Evolutionary conservation across 2,113 vertebrate species (phyloP).

Genomic region (Ahaetulla prasina): DNA sequence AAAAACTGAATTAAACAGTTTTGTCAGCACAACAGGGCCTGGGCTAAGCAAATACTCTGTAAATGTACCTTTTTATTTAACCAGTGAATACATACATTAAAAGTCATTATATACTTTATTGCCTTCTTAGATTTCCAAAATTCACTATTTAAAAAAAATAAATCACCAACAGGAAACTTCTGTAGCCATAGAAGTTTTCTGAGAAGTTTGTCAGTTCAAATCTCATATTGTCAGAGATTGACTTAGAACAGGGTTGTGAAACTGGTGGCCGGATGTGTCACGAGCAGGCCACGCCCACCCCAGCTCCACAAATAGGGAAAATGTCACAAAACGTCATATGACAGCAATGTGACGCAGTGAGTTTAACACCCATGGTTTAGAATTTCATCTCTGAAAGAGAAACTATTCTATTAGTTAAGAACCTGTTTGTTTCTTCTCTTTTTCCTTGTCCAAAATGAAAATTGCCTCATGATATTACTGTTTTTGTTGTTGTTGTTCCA

Average conservation of each 20-base stretch:
- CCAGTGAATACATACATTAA: neutral
- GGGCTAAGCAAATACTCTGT: slow-evolving; percentile 16
- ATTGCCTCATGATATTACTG: neutral
- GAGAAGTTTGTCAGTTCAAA: neutral
- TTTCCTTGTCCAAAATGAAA: neutral
- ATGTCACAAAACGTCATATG: too few species aligned
- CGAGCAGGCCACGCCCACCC: too few species aligned
- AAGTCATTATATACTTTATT: neutral
- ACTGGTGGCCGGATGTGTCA: too few species aligned
- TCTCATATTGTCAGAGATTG: neutral
- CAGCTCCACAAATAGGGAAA: too few species aligned
- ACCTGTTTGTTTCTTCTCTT: neutral
- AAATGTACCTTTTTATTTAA: slow-evolving; percentile 24
- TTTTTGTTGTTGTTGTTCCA: neutral
- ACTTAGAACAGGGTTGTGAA: neutral
- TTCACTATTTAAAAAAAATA: slow-evolving; percentile 9
- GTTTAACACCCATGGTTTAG: neutral
- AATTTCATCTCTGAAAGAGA: neutral
- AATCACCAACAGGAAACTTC: neutral
- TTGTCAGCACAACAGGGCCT: slow-evolving; percentile 26
- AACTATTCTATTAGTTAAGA: neutral
- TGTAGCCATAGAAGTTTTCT: neutral
- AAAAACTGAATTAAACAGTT: slow-evolving; percentile 37
- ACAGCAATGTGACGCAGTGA: too few species aligned
- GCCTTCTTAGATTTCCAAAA: slow-evolving; percentile 3